Base-by-base conservation (phyloP, 2,113 vertebrate genomes). In the Tamias sibiricus region DNA sequence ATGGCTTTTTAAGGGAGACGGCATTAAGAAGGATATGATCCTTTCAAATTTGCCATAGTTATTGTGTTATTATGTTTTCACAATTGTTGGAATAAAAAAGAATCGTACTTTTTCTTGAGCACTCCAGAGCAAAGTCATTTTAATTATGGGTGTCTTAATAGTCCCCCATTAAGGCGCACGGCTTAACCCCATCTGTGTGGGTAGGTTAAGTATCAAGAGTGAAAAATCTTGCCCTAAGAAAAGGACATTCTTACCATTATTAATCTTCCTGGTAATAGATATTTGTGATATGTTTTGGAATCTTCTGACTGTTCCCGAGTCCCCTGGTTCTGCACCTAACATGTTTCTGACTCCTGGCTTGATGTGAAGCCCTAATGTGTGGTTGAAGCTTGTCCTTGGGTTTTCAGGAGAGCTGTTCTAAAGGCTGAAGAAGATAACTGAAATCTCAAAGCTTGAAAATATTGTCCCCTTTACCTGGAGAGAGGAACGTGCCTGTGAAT, bases 51-150 rank as follows among this genome's bases (percentile, higher is more conserved):
- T 91, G 12, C 54, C 69, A 3, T 62, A 42, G n/a, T 83, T 92
- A 76, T 95, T 92, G 89, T 79, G 72, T 96, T 95, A 87, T 93
- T 92, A 86, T 95, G 54, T 91, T 93, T 96, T 87, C 76, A 76
- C 28, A 89, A 32, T 90, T 59, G 12, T 93, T 47, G 80, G 20
- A 37, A 90, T 49, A 26, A 40, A 88, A 93, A 95, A 49, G 47
- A 49, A 84, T 32, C 71, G 30, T 76, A 20, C 94, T 91, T 93
- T 95, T 92, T 75, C 64, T 84, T 69, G 42, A 52, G 32, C 16
- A 68, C n/a, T 76, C 57, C 52, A 68, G 79, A 95, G 95, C 90
- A 97, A 92, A 96, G 86, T 95, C 71, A 82, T 92, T 97, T 97
- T 97, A 96, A 94, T 97, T 96, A 77, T 77, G 49, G 87, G 42